Conservation (phyloP, 2,888 invertebrate species). For the Tholera decimalis region DNA sequence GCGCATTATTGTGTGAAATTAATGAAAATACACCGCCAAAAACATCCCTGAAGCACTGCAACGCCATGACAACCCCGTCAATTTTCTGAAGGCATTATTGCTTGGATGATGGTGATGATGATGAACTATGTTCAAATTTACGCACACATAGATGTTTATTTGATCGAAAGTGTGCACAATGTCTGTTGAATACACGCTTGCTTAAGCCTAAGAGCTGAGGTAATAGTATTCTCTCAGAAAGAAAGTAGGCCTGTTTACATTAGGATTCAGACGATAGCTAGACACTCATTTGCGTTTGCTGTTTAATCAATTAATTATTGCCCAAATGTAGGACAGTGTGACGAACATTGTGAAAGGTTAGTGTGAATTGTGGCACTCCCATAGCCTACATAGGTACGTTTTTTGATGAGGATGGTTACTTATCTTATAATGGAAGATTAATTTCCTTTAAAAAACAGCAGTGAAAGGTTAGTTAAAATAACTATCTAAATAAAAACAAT, state of each 20-base stretch:
- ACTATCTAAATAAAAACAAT: not conserved
- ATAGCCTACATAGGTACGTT: not conserved
- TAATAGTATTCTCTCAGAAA: slow-evolving; percentile 25
- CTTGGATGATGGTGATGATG: too few relatives aligned
- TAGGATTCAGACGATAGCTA: slow-evolving; percentile 54
- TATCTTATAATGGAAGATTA: not conserved
- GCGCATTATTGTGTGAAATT: too few relatives aligned
- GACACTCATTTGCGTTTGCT: slow-evolving; percentile 39
- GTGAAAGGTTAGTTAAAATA: not conserved
- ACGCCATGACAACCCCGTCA: too few relatives aligned
- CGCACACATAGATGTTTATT: not conserved
- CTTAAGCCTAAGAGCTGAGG: slow-evolving; percentile 9
- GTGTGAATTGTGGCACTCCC: slow-evolving; percentile 12
- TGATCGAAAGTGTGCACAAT: slow-evolving; percentile 15
- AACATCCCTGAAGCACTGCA: too few relatives aligned
- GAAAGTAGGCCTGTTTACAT: slow-evolving; percentile 48
- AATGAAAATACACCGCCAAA: too few relatives aligned
- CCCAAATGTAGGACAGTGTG: slow-evolving; percentile 18
- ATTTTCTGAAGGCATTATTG: too few relatives aligned
- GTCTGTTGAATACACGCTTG: not conserved
- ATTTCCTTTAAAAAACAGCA: not conserved
- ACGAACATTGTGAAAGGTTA: slow-evolving; percentile 11
- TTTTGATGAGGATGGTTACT: not conserved
- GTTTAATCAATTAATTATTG: slow-evolving; percentile 40
- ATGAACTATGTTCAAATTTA: not conserved